Evolutionary conservation across 2,113 vertebrate genomes (phyloP), one percentile per base, ranked within the genome.

Genomic region (Cheirogaleus medius): DNA sequence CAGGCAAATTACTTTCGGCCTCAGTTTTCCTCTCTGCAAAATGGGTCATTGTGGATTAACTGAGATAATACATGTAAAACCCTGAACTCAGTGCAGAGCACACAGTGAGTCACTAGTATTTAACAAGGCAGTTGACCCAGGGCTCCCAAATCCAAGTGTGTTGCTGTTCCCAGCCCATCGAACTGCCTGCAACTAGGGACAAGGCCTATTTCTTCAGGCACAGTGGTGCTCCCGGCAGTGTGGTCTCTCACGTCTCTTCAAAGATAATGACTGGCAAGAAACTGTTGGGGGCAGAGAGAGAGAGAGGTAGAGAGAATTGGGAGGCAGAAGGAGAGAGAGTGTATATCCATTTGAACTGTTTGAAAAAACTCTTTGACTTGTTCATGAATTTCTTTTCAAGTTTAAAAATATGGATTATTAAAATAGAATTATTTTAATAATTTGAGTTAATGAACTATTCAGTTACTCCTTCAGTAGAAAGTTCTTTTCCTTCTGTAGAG

Each of bases 371-470:
- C 29, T 49, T 64, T 96, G 23, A 42, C 42, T 89, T 68, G n/a
- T 80, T 94, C 54, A 29, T 49, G 44, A 80, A 90, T 80, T 68
- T 83, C 49, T 80, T 71, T 73, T 80, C 37, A 54, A 44, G 15
- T 54, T 71, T 92, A 66, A 94, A 95, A 89, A 82, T 90, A 82
- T 8, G 54, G 20, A n/a, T n/a, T n/a, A n/a, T n/a, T n/a, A n/a
- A 4, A 88, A 80, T 76, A 60, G 87, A 90, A 89, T 91, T 47
- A 80, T 87, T 90, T 96, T 90, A 78, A 78, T 89, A 63, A 76
- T 69, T 71, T 78, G 90, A 81, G 87, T 76, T 82, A 95, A 96
- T 90, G 49, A 92, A 66, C 80, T 71, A 56, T 29, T 96, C 27
- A 82, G 34, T 76, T 37, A 47, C 21, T 64, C 25, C 17, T 88